Conservation (phyloP, 2,797 vertebrate genomes). For the Diglossa cyanea region DNA sequence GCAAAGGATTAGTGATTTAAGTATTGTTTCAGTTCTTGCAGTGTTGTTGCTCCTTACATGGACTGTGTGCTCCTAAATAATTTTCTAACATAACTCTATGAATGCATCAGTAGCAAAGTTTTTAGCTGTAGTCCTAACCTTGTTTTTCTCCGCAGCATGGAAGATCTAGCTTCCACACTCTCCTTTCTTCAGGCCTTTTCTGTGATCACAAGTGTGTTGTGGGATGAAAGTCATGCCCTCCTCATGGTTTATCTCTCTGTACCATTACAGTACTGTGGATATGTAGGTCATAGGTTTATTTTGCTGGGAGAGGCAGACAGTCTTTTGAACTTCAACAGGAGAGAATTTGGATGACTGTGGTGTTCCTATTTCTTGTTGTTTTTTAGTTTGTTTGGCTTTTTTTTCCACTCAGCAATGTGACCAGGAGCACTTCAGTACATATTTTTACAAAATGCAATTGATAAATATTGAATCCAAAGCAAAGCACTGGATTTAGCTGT, state of each 20-base stretch:
- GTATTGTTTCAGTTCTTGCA: neutral
- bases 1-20: neutral
- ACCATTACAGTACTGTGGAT: neutral
- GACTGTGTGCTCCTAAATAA: neutral
- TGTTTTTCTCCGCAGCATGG: neutral
- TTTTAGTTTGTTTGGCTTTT: neutral
- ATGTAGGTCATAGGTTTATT: neutral
- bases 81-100: neutral
- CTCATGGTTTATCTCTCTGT: neutral
- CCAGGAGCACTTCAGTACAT: neutral
- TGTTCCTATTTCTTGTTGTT: neutral
- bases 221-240: neutral
- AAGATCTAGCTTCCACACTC: neutral
- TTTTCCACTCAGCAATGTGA: neutral
- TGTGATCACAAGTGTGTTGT: neutral
- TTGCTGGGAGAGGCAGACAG: neutral
- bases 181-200: neutral
- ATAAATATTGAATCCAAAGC: neutral
- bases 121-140: neutral
- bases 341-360: neutral
- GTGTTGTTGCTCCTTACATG: neutral
- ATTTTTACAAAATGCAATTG: neutral
- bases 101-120: neutral
- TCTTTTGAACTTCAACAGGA: neutral
- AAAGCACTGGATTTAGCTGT: neutral